Percentiles rank a stretch among this genome's conserved stretches.
These are phyloP conservation scores for Cardiocondyla obscurior DNA, from an alignment of 1,140 invertebrate species.

Conservation along the genomic window DNA sequence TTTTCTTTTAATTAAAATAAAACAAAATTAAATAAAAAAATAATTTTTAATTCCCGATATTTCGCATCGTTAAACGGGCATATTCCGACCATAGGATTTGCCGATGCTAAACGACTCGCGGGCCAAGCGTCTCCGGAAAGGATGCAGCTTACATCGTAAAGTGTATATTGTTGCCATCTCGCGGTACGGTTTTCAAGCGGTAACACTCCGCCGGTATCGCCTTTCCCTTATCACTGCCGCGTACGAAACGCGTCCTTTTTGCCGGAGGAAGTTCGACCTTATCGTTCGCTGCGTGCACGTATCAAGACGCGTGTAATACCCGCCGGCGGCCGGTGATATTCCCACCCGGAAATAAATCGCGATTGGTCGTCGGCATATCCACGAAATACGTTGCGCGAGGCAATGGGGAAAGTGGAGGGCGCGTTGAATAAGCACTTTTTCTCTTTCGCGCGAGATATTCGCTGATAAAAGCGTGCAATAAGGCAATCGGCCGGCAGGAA, in stretches of 20 bases:
- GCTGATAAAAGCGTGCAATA: conserved; percentile 9
- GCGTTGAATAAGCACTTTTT: conserved; percentile 31
- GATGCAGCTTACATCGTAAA: conserved; percentile 1
- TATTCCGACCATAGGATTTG: too few species aligned
- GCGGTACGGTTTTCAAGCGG: neutral
- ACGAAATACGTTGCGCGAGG: neutral
- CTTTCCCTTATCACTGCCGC: conserved; percentile 52
- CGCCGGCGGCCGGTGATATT: conserved; percentile 27
- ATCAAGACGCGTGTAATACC: neutral
- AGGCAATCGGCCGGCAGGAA: conserved; percentile 27
- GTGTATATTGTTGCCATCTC: conserved; percentile 53
- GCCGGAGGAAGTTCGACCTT: conserved; percentile 61
- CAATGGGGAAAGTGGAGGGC: too few species aligned
- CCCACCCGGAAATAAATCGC: neutral
- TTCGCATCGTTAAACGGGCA: too few species aligned
- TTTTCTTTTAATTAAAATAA: too few species aligned
- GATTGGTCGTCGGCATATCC: conserved; percentile 56
- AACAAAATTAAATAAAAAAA: too few species aligned
- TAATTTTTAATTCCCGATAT: too few species aligned
- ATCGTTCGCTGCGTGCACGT: conserved; percentile 62
- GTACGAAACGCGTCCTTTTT: neutral
- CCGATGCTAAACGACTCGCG: neutral
- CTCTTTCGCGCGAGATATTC: neutral
- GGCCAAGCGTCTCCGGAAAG: neutral
- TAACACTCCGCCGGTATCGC: conserved; percentile 53